Base-by-base conservation (phyloP, 2,888 invertebrate genomes). In the Oasisia sp. region DNA sequence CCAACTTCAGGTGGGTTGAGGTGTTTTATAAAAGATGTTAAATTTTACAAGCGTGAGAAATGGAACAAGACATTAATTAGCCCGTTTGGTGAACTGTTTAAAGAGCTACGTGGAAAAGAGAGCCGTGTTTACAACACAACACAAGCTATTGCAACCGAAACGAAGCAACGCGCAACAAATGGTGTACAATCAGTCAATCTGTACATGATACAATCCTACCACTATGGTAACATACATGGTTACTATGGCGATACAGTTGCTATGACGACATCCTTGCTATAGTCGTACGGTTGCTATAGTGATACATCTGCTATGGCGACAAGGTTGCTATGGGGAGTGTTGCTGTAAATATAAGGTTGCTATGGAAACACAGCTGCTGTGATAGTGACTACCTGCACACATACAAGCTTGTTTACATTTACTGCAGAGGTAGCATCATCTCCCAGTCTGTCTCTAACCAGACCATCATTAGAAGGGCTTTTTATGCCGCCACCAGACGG, bases 121-220 rank as follows among this genome's bases (percentile, higher is more conserved):
- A 74, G 74, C 74, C 74, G 27, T 74, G 74, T 74, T 74, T 74
- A 74, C 19, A 74, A 74, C 74, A 74, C 74, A 74, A 74, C 74
- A 74, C 74, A 74, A 74, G 74, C 74, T 74, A 27, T 74, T 74
- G 74, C 74, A 74, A 74, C 74, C 19, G 4, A 74, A 74, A 74
- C 74, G 74, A 74, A 74, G 74, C 74, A 74, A 74, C 27, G 74
- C n/a, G 74, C 74, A 74, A 74, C 19, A 74, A 74, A 74, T 7
- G 27, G 74, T 74, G 74, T 74, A 74, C 74, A 74, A 74, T 74
- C 74, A 74, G 74, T 74, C 19, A 74, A 74, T 27, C 27, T 19
- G 74, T 74, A 74, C 74, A 74, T 27, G 74, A 74, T 27, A 74
- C 74, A 74, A 74, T 74, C 5, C 74, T 74, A 74, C 14, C 74